Base-by-base conservation (phyloP, 2,888 invertebrate genomes). In the Tipula lateralis region DNA sequence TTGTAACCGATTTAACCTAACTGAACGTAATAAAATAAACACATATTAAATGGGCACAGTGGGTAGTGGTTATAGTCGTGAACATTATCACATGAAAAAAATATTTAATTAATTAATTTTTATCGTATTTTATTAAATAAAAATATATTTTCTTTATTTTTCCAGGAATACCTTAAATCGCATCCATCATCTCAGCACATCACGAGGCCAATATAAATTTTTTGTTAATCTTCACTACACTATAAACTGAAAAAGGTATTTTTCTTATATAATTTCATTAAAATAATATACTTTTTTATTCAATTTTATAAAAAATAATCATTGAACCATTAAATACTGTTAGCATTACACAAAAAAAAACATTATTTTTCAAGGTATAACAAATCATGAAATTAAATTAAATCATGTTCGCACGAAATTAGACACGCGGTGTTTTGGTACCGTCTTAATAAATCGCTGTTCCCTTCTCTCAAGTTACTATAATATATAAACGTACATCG, bases 331-430 rank as follows among this genome's bases (percentile, higher is more conserved):
- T 66, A 66, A 66, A 66, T 66, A 66, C 66, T 66, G 66, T 66
- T 66, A 66, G 24, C 66, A 66, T 66, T 66, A 66, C 9, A 66
- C n/a, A 66, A 19, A 39, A 19, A 66, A 66, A 66, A 66, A 66
- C 66, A 24, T 24, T 66, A 66, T 24, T 66, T 66, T 66, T 24
- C 66, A 9, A 66, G 24, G 66, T 66, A 66, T 66, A 66, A 66
- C 66, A 66, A 66, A 66, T 66, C 66, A 66, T 66, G 66, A 66
- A 66, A 66, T 66, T 66, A 66, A 66, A 66, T 66, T 66, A 66
- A 66, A 66, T 66, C 66, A 66, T 66, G 66, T 66, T 66, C 66
- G 66, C 66, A 66, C 66, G 66, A 66, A 66, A 66, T 66, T 66
- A 66, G 66, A 66, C 66, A 24, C 66, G 66, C 66, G 66, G 24